Conservation (phyloP, 2,797 vertebrate genomes). For the Linurgus olivaceus region DNA sequence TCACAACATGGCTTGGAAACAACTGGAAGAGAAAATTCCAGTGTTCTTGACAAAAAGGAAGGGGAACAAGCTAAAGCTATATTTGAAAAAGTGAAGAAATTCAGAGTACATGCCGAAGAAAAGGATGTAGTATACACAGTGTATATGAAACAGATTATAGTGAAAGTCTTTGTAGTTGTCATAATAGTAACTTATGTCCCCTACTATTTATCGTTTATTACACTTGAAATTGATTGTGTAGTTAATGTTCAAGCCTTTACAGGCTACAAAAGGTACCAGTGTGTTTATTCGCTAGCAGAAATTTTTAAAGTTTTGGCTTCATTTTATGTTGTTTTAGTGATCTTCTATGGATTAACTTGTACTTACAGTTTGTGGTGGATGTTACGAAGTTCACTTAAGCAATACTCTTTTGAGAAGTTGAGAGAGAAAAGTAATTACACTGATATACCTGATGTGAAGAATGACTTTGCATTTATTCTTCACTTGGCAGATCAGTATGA, state of each 20-base stretch:
- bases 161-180: conserved; percentile 78
- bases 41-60: conserved; percentile 83
- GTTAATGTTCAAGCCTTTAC: conserved; percentile 80
- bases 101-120: conserved; percentile 79
- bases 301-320: conserved; percentile 83
- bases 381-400: conserved; percentile 82
- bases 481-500: conserved; percentile 83
- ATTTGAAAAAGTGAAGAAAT: conserved; percentile 83
- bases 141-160: conserved; percentile 81
- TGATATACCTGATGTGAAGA: conserved; percentile 83
- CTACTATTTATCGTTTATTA: conserved; percentile 79
- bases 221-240: conserved; percentile 81
- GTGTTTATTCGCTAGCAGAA: conserved; percentile 81
- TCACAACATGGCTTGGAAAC: conserved; percentile 73
- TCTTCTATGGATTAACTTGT: conserved; percentile 80
- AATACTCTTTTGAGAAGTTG: conserved; percentile 82
- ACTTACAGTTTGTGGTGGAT: conserved; percentile 84
- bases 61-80: conserved; percentile 84
- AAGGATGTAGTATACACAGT: conserved; percentile 81
- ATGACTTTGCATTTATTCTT: conserved; percentile 85
- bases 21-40: conserved; percentile 74
- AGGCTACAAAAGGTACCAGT: conserved; percentile 82
- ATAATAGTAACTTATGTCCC: conserved; percentile 79
- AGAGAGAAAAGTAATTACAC: conserved; percentile 83
- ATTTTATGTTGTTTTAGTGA: conserved; percentile 79